Base-by-base conservation (phyloP, 2,113 vertebrate genomes). In the Callospermophilus lateralis region DNA sequence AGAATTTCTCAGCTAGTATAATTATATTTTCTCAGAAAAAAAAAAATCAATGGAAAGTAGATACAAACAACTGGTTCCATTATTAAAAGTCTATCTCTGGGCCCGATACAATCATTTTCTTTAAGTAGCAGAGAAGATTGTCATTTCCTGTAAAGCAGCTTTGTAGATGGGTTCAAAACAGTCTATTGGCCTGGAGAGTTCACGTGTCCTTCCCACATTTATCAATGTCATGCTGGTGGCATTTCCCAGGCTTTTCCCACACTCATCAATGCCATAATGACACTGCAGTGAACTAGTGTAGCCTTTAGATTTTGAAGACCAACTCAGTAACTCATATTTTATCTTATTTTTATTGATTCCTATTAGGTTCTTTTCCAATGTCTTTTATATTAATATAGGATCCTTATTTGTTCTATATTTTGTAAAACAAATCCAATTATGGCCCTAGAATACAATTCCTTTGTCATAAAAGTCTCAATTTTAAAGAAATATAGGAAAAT, bases 161-260 rank as follows among this genome's bases (percentile, higher is more conserved):
- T 96, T 70, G 4, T 53, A 95, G 58, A 97, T 74, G 72, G 51
- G 17, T 93, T 90, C 1, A 88, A 90, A 95, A 93, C 94, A 78
- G 85, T 45, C 92, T 81, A 79, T 96, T 39, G 45, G 74, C 28
- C 93, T 91, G 80, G 93, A 97, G 96, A 93, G 42, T 22, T 87
- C 74, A 78, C 70, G 63, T 73, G 83, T 87, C 79, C 89, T 97
- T 96, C 91, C 86, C 96, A 97, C 95, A 96, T 98, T 96, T 73
- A 94, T 98, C 97, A 98, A 34, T 96, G 96, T 98, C 98, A 94
- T 2, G 1, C 45, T 11, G 6, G 61, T 28, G 48, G 37, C 55
- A 68, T 83, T 93, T 77, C 89, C 39, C n/a, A 42, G 37, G 26
- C 19, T 74, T 96, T 97, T 97, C 97, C 83, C 98, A 98, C 95